phyloP scores from a whole-genome alignment of 2,888 invertebrate species.

The Frankliniella fusca region DNA sequence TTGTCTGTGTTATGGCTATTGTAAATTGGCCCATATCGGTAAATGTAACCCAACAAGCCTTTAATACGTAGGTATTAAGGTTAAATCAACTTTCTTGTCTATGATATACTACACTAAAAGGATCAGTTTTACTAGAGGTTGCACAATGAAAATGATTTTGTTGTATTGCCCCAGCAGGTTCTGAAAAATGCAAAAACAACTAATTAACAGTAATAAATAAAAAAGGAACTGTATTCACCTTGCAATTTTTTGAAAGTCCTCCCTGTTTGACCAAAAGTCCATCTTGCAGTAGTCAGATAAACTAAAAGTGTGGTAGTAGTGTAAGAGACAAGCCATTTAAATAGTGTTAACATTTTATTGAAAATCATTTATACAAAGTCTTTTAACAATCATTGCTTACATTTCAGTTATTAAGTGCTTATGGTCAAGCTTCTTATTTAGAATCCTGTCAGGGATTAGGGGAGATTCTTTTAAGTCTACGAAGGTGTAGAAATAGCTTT shows the following conservation, averaged over 20 bases:
- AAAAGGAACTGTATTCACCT: too few species aligned
- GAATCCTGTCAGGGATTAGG: too few species aligned
- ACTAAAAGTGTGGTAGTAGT: too few species aligned
- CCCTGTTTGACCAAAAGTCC: too few species aligned
- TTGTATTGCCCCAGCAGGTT: constrained; percentile 12
- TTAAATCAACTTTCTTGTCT: background rate
- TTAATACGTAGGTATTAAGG: background rate
- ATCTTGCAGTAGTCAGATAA: too few species aligned
- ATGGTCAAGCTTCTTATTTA: too few species aligned
- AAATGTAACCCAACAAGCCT: background rate
- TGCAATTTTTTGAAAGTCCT: too few species aligned
- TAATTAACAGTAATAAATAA: too few species aligned
- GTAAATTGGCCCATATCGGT: constrained; percentile 14
- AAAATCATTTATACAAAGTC: background rate
- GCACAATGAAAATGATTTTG: background rate
- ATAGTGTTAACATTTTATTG: background rate
- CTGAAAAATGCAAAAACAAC: background rate
- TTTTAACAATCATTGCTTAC: background rate
- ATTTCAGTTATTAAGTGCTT: too few species aligned
- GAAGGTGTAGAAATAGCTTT: too few species aligned
- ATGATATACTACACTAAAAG: background rate
- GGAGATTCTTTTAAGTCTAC: too few species aligned
- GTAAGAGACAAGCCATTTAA: background rate
- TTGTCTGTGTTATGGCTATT: background rate
- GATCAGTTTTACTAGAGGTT: constrained; percentile 5